Evolutionary conservation across 2,888 invertebrate genomes (phyloP).

Genomic region (Parascotia fuliginaria): DNA sequence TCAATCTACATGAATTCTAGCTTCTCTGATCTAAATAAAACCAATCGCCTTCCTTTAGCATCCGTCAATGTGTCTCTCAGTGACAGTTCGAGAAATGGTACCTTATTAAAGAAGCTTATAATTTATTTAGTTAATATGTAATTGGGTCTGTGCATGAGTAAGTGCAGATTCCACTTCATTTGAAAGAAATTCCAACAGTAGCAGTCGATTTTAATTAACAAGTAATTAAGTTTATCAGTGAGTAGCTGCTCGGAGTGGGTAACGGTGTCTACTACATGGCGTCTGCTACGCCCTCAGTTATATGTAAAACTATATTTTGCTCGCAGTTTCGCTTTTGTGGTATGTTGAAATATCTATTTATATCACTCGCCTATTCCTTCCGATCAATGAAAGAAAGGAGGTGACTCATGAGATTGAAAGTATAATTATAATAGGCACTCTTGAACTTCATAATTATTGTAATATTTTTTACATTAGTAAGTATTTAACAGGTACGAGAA

Average conservation of each 20-base stretch:
- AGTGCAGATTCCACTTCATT: not conserved
- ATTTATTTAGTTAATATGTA: constrained; percentile 28
- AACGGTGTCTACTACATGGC: not conserved
- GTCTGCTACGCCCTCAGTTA: not conserved
- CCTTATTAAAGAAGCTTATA: constrained; percentile 23
- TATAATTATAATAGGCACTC: no score
- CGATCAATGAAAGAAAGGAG: no score
- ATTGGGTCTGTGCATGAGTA: constrained; percentile 20
- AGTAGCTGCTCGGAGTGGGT: not conserved
- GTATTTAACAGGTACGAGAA: no score
- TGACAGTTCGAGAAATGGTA: constrained; percentile 27
- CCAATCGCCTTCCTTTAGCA: constrained; percentile 41
- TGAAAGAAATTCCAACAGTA: not conserved
- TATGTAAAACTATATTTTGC: not conserved
- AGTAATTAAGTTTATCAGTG: not conserved
- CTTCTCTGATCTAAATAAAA: constrained; percentile 51
- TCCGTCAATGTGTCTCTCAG: constrained; percentile 27
- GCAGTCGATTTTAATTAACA: not conserved
- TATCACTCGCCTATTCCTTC: no score
- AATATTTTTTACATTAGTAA: no score
- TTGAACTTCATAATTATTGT: no score
- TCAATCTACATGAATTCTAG: constrained; percentile 42
- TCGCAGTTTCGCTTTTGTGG: no score
- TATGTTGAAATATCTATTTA: no score
- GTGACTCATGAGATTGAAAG: no score